Evolutionary conservation across 1,140 invertebrate genomes (phyloP).

Genomic region (Drosophila mojavensis): DNA sequence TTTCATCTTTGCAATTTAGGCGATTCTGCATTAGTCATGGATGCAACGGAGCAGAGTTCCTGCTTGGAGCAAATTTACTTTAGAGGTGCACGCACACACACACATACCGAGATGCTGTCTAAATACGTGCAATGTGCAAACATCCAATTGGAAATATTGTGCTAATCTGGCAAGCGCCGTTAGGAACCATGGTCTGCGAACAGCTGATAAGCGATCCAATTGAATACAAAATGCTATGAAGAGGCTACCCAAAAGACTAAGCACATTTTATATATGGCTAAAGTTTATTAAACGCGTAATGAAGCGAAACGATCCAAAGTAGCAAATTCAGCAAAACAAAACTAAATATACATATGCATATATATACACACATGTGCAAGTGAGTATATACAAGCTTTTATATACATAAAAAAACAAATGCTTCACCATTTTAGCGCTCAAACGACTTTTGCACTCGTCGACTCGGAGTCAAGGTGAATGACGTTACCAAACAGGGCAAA

Average conservation of each 20-base stretch:
- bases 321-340: constrained; percentile 17
- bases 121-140: background rate
- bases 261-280: constrained; percentile 18
- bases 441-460: constrained; percentile 69
- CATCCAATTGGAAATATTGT: constrained; percentile 19
- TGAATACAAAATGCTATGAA: background rate
- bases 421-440: constrained; percentile 24
- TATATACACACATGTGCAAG: background rate
- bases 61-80: background rate
- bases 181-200: background rate
- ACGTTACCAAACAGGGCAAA: constrained; percentile 69
- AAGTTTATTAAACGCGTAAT: constrained; percentile 25
- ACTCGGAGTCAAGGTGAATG: constrained; percentile 73
- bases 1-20: background rate
- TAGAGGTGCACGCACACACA: background rate
- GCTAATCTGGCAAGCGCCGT: constrained; percentile 21
- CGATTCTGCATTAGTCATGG: constrained; percentile 22
- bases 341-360: constrained; percentile 3
- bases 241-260: constrained; percentile 12
- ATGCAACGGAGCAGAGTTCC: background rate
- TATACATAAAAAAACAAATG: constrained; percentile 24
- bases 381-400: background rate
- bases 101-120: no score
- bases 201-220: constrained; percentile 52
- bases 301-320: constrained; percentile 44